Percentiles rank a stretch among this genome's conserved stretches.
Evolutionary conservation across 2,888 invertebrate genomes (phyloP).

Genomic region (Agrotis exclamationis): DNA sequence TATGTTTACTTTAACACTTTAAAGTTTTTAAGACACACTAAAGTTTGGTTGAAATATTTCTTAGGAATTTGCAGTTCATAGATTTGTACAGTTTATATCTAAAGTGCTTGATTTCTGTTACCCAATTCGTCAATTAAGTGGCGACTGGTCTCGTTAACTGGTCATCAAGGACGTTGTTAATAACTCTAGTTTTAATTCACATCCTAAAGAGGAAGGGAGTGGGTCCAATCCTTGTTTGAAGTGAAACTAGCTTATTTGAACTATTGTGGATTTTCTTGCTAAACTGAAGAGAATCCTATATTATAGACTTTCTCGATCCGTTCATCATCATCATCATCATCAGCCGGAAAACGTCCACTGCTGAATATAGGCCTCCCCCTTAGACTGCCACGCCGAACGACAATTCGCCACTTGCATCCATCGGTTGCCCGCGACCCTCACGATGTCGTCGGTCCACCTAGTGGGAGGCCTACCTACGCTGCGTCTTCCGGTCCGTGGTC

Average conservation of each 20-base stretch:
- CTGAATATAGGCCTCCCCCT: too few relatives aligned
- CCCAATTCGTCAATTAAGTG: constrained; percentile 30
- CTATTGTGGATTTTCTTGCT: background rate
- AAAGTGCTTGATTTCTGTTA: constrained; percentile 6
- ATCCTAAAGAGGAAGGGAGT: background rate
- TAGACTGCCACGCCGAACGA: too few relatives aligned
- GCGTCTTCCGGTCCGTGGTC: too few relatives aligned
- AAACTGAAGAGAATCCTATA: background rate
- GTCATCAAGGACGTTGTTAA: constrained; percentile 44
- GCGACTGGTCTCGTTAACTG: constrained; percentile 21
- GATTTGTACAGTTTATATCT: background rate
- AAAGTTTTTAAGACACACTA: background rate
- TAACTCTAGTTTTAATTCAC: constrained; percentile 2
- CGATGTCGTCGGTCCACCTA: too few relatives aligned
- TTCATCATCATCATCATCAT: too few relatives aligned
- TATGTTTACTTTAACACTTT: background rate
- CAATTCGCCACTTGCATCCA: too few relatives aligned
- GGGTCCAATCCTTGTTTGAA: too few relatives aligned
- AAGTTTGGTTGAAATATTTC: background rate
- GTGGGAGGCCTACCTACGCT: too few relatives aligned
- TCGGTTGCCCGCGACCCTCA: too few relatives aligned
- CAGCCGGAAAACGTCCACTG: too few relatives aligned
- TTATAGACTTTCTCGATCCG: background rate
- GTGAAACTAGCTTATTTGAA: background rate
- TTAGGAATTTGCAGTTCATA: constrained; percentile 13